These are phyloP conservation scores for Ophthalmolycus amberensis DNA, from an alignment of 2,113 vertebrate species.

Conservation along the genomic window DNA sequence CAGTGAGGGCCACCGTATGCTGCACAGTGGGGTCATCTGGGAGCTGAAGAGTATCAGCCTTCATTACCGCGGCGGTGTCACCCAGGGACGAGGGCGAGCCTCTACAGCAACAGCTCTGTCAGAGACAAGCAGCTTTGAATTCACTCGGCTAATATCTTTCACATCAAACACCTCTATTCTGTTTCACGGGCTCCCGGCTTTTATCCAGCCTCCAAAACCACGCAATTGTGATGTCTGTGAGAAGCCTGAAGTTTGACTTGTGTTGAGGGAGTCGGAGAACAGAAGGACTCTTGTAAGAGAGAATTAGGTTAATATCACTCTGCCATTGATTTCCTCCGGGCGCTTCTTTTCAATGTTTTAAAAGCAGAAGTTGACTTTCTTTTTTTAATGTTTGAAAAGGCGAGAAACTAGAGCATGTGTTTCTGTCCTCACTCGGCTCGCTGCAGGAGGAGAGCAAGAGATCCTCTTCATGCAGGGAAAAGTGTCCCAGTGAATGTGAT, in stretches of 20 bases:
- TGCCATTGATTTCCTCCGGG: slow-evolving; percentile 45
- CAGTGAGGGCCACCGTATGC: slow-evolving; percentile 19
- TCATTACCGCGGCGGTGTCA: not conserved
- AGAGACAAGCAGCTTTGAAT: slow-evolving; percentile 26
- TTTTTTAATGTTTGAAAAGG: slow-evolving; percentile 51
- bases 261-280: slow-evolving; percentile 28
- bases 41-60: slow-evolving; percentile 21
- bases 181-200: slow-evolving; percentile 39
- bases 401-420: slow-evolving; percentile 38
- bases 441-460: slow-evolving; percentile 51
- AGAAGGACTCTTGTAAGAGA: slow-evolving; percentile 43
- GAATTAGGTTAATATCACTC: slow-evolving; percentile 69
- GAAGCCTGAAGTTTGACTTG: slow-evolving; percentile 20
- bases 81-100: slow-evolving; percentile 16
- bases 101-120: slow-evolving; percentile 20
- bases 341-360: slow-evolving; percentile 61
- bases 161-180: slow-evolving; percentile 53
- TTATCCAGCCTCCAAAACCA: slow-evolving; percentile 26
- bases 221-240: slow-evolving; percentile 8
- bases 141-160: slow-evolving; percentile 25
- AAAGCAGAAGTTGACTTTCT: slow-evolving; percentile 40
- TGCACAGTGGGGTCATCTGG: slow-evolving; percentile 20
- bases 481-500: slow-evolving; percentile 57
- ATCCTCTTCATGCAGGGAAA: slow-evolving; percentile 31
- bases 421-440: slow-evolving; percentile 31